Conservation (phyloP, 2,113 vertebrate genomes). For the Dermatemys mawii region DNA sequence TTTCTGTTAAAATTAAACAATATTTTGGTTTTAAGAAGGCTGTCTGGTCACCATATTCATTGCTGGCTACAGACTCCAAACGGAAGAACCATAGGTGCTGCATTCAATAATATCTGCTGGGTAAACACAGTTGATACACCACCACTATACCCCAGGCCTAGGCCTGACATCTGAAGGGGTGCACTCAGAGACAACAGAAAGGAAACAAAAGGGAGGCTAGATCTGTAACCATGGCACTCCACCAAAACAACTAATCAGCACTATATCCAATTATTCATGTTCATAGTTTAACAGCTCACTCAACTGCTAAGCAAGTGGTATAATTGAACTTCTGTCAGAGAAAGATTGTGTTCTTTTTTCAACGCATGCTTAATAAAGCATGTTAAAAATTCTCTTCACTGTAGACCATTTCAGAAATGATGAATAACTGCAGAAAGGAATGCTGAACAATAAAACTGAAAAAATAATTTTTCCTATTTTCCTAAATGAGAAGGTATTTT, state of each 20-base stretch:
- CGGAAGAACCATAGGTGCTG: neutral
- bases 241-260: neutral
- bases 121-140: neutral
- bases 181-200: neutral
- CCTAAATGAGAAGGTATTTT: too few relatives aligned
- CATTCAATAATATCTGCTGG: neutral
- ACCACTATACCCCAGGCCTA: neutral
- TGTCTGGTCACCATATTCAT: neutral
- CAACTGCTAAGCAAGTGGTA: too few relatives aligned
- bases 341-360: too few relatives aligned
- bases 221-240: neutral
- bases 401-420: too few relatives aligned
- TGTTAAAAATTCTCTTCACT: too few relatives aligned
- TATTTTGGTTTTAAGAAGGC: neutral
- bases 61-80: neutral
- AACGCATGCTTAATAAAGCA: too few relatives aligned
- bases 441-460: too few relatives aligned
- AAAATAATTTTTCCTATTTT: too few relatives aligned
- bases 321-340: too few relatives aligned
- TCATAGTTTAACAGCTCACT: too few relatives aligned
- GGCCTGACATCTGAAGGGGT: neutral
- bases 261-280: neutral
- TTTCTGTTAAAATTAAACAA: too few relatives aligned
- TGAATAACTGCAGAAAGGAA: too few relatives aligned
- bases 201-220: neutral